Evolutionary conservation across 2,797 vertebrate genomes (phyloP), one percentile per base, ranked within the genome.

Genomic region (Myripristis murdjan): DNA sequence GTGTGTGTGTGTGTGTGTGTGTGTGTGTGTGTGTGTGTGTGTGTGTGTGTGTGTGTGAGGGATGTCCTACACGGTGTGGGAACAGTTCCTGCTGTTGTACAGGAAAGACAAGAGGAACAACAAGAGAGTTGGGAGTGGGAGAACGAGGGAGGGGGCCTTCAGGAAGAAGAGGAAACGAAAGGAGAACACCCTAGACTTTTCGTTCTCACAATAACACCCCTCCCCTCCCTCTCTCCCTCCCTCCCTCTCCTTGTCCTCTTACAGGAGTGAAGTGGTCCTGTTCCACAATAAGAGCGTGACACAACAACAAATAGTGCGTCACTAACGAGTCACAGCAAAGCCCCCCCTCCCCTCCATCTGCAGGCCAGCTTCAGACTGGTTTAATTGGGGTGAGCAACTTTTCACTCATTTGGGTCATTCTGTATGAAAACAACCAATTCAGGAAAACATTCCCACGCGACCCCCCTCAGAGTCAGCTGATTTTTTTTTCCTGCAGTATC

Each of bases 251-350:
- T 58, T 61, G 15, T 60, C 22, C n/a, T n/a, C n/a, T n/a, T n/a
- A n/a, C n/a, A n/a, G n/a, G n/a, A n/a, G n/a, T n/a, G 39, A 83
- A 87, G 78, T 70, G 77, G 64, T 70, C 70, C 85, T 79, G 67
- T 55, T 64, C 76, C 87, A 91, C 79, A 90, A 83, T 87, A 77
- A 85, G 71, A 84, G 84, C 73, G 51, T 78, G 65, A 77, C 77
- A 72, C 79, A 62, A 87, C 88, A 89, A 91, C 86, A 89, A 92
- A 89, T 87, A 90, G 87, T 91, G 91, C 85, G 88, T 91, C 91
- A 91, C 90, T 91, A 93, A 92, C 69, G 51, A 86, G 83, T 75
- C 77, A 71, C 59, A 4, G 74, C 74, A 86, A 77, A 88, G n/a
- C n/a, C n/a, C n/a, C n/a, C 87, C 88, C 90, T 90, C 85, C 82